Evolutionary conservation across 2,888 invertebrate species (phyloP).

Genomic region (Rotaria socialis): DNA sequence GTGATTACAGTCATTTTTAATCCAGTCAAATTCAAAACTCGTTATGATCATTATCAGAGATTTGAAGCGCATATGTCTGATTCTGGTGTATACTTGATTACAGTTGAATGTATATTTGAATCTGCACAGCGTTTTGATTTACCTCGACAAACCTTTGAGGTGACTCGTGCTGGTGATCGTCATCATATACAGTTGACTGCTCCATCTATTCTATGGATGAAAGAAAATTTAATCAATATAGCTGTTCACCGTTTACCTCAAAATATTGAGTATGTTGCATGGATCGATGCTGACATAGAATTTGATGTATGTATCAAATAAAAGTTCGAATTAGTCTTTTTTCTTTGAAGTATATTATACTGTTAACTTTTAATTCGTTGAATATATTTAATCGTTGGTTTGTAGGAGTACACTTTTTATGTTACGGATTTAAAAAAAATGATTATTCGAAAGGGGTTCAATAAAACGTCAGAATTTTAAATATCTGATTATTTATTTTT

Average conservation of each 20-base stretch:
- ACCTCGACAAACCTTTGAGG: not conserved
- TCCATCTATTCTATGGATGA: conserved; percentile 24
- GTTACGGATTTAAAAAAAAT: too few species aligned
- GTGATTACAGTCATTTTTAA: conserved; percentile 10
- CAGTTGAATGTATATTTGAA: conserved; percentile 24
- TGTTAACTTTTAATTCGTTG: not conserved
- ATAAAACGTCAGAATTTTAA: not conserved
- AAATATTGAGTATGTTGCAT: conserved; percentile 19
- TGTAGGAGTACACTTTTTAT: too few species aligned
- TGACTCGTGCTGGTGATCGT: not conserved
- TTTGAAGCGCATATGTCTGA: not conserved
- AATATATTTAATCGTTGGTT: too few species aligned
- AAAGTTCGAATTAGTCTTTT: not conserved
- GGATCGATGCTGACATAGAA: conserved; percentile 28
- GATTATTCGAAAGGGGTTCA: not conserved
- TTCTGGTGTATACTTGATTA: not conserved
- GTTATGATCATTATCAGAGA: not conserved
- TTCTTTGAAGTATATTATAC: not conserved
- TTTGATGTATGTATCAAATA: not conserved
- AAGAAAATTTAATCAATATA: conserved; percentile 32
- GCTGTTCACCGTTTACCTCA: not conserved
- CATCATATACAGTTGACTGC: not conserved
- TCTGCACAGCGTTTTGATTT: not conserved
- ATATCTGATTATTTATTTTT: not conserved
- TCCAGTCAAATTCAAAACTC: not conserved